A percentile compares a stretch with the other conserved stretches of the same genome.
Conservation (phyloP, 2,797 vertebrate species). For the Tolypeutes matacus region DNA sequence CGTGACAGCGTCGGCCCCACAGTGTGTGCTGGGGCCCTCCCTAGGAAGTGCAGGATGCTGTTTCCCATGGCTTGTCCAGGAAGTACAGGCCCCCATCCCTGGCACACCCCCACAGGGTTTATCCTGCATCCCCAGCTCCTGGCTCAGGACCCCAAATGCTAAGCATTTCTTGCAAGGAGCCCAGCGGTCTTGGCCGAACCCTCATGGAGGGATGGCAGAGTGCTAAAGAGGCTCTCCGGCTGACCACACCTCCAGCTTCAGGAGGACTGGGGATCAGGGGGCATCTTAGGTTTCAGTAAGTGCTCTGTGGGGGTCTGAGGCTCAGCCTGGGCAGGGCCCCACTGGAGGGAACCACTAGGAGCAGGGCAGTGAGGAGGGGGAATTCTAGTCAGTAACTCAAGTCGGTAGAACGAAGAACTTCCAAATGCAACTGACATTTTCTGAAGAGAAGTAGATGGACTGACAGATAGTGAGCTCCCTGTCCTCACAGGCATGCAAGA, state of each 20-base stretch:
- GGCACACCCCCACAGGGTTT: not conserved
- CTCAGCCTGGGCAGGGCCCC: not conserved
- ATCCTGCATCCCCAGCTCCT: not conserved
- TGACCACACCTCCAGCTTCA: fast-evolving
- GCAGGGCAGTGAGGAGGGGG: no score
- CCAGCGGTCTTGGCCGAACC: not conserved
- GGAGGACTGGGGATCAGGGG: not conserved
- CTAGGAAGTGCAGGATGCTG: fast-evolving
- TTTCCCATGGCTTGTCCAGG: fast-evolving
- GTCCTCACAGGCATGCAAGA: not conserved
- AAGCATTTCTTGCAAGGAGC: not conserved
- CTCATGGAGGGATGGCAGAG: not conserved
- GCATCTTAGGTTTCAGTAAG: not conserved
- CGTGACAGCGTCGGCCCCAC: fast-evolving
- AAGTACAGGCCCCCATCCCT: fast-evolving
- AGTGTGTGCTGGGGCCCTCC: fast-evolving
- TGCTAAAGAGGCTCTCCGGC: no score
- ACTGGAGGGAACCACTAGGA: not conserved
- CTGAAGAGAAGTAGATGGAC: not conserved
- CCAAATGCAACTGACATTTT: not conserved
- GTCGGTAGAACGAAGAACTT: not conserved
- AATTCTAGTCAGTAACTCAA: not conserved
- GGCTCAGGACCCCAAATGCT: not conserved
- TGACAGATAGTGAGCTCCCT: not conserved
- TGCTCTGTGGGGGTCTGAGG: not conserved